These are phyloP conservation scores for Gnatocerus cornutus DNA, from an alignment of 2,888 invertebrate genomes.

Conservation along the genomic window DNA sequence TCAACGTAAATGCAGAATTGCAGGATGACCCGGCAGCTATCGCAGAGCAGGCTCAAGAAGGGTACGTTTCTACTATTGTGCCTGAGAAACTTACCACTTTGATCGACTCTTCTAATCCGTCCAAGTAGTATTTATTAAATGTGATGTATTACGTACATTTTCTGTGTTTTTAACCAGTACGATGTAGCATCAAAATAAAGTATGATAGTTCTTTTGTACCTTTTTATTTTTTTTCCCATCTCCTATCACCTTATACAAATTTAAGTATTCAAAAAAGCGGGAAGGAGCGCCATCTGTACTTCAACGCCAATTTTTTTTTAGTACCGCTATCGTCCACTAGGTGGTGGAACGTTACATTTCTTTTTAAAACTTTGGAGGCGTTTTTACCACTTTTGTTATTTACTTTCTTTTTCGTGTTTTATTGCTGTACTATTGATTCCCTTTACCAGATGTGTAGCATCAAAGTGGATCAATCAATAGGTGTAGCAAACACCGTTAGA, in stretches of 20 bases:
- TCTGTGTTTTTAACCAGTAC: slow-evolving; percentile 35
- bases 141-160: slow-evolving; percentile 45
- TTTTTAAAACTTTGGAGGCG: not conserved
- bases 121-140: slow-evolving; percentile 48
- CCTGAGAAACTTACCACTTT: slow-evolving; percentile 73
- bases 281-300: not conserved
- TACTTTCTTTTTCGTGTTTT: not conserved
- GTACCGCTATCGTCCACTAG: not conserved
- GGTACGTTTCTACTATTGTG: slow-evolving; percentile 74
- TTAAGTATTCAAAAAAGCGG: too few species aligned
- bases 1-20: slow-evolving; percentile 70
- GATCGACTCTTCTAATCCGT: slow-evolving; percentile 60
- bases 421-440: not conserved
- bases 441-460: slow-evolving; percentile 33
- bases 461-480: slow-evolving; percentile 20
- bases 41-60: slow-evolving; percentile 71
- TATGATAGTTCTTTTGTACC: slow-evolving; percentile 11
- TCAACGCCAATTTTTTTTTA: too few species aligned
- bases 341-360: not conserved
- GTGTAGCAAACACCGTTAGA: slow-evolving; percentile 23
- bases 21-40: slow-evolving; percentile 75
- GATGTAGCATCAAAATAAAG: slow-evolving; percentile 36
- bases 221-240: not conserved
- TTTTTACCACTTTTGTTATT: too few species aligned
- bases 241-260: not conserved